Percentiles rank a stretch among this genome's conserved stretches.
phyloP scores from a whole-genome alignment of 2,888 invertebrate species.

The Eupithecia exiguata region DNA sequence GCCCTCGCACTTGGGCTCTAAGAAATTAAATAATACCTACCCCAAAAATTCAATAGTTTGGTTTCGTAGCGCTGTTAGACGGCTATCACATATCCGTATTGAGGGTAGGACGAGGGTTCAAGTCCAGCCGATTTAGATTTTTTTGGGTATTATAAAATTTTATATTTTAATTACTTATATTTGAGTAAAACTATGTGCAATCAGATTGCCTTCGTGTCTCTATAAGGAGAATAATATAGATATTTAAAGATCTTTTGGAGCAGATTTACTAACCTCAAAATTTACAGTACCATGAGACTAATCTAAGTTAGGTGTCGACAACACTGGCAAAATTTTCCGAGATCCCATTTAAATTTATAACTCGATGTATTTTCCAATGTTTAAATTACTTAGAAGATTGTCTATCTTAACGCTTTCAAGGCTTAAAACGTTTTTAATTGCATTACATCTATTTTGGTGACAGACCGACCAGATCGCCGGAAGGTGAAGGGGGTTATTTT shows the following conservation, averaged over 20 bases:
- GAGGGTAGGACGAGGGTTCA: too few species aligned
- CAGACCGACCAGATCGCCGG: constrained; percentile 2
- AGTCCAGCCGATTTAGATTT: too few species aligned
- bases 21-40: too few species aligned
- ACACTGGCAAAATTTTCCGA: constrained; percentile 12
- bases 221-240: not conserved
- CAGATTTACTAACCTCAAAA: not conserved
- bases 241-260: not conserved
- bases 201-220: not conserved
- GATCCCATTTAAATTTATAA: constrained; percentile 44
- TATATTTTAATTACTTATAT: not conserved
- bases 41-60: too few species aligned
- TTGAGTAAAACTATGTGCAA: not conserved
- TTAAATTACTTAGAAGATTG: constrained; percentile 45
- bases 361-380: constrained; percentile 45
- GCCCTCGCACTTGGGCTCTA: too few species aligned
- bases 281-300: not conserved
- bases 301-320: constrained; percentile 4
- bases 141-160: not conserved
- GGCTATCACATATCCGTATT: too few species aligned
- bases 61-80: too few species aligned
- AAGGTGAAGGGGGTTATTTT: constrained; percentile 17
- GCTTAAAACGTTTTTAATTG: constrained; percentile 42
- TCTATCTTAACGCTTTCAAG: constrained; percentile 37
- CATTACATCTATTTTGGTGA: constrained; percentile 34